Conservation (phyloP, 2,113 vertebrate genomes). For the Colossoma macropomum region DNA sequence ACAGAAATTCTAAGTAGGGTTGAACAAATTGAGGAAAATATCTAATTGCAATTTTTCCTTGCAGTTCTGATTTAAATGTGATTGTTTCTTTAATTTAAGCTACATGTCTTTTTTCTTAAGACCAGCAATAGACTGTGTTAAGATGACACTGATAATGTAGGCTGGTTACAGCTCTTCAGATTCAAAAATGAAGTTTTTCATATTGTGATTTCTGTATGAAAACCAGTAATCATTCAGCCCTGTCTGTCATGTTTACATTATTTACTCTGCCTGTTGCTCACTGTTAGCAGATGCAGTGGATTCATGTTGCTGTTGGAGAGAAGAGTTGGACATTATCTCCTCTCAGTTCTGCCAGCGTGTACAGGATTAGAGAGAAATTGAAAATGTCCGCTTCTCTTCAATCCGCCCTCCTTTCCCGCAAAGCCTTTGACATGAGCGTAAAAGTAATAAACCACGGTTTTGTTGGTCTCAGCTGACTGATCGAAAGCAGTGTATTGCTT, state of each 20-base stretch:
- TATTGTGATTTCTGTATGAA: no score
- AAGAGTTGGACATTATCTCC: background rate
- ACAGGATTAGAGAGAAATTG: constrained; percentile 46
- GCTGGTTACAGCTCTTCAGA: no score
- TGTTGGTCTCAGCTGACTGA: background rate
- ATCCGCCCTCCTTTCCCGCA: background rate
- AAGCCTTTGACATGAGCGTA: constrained; percentile 2
- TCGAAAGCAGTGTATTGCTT: background rate
- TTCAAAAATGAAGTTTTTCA: no score
- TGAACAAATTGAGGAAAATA: no score
- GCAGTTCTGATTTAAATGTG: no score
- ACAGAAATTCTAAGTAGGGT: no score
- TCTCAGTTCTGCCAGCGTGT: constrained; percentile 7
- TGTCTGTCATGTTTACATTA: background rate
- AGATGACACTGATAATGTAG: no score
- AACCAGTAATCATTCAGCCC: no score
- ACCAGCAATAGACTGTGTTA: no score
- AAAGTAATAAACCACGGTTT: background rate
- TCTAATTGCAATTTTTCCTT: no score
- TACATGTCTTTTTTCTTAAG: no score
- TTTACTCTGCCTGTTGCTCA: background rate
- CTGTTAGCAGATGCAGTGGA: background rate
- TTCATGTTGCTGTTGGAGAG: background rate
- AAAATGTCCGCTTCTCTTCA: constrained; percentile 10
- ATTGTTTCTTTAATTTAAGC: no score